Conservation (phyloP, 2,113 vertebrate genomes). For the Entomyzon cyanotis region DNA sequence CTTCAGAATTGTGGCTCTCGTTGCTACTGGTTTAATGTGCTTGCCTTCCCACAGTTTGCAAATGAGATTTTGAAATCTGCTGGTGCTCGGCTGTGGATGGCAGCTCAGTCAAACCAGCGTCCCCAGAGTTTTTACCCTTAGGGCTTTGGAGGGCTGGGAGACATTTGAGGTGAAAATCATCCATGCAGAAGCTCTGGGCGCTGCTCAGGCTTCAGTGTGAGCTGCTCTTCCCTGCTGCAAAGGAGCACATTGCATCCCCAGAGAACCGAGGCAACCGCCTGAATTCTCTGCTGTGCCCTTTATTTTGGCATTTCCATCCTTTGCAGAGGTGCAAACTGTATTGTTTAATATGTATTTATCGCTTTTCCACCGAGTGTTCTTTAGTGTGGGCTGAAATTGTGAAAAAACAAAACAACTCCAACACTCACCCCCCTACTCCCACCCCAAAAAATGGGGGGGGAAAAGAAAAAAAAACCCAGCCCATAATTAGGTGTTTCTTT, state of each 20-base stretch:
- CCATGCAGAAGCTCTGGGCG: neutral
- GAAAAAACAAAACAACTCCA: neutral
- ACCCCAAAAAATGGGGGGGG: too few relatives aligned
- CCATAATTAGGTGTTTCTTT: neutral
- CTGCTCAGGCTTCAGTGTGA: neutral
- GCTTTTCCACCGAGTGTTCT: neutral
- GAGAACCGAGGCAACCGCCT: neutral
- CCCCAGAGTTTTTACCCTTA: neutral
- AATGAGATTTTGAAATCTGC: neutral
- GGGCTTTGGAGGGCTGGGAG: neutral
- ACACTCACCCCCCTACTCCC: neutral
- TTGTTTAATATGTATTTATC: neutral
- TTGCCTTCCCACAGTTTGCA: neutral
- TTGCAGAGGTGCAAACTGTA: neutral
- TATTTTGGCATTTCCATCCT: neutral
- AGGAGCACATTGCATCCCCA: rapidly evolving
- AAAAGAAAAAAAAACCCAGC: too few relatives aligned
- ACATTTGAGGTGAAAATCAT: neutral
- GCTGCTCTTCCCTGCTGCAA: neutral
- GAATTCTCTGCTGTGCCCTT: neutral
- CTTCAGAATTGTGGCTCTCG: neutral
- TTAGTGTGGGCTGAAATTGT: neutral
- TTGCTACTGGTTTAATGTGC: neutral
- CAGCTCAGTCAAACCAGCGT: neutral
- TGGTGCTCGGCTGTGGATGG: rapidly evolving